Evolutionary conservation across 2,888 invertebrate genomes (phyloP), one percentile per base, ranked within the genome.

Genomic region (Uloborus plumipes): DNA sequence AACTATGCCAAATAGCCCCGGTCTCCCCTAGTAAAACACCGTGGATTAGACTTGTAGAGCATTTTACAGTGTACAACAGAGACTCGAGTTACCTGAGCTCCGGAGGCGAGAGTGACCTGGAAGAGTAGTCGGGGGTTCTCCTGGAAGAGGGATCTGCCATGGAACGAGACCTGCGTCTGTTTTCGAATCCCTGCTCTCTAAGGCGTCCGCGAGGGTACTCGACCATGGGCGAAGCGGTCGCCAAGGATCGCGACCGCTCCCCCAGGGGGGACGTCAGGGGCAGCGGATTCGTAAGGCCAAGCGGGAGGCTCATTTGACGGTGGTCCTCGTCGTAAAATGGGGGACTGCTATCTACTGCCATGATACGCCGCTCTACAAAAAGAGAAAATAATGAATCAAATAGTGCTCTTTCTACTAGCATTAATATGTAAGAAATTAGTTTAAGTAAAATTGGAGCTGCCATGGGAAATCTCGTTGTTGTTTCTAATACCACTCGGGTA

Each of bases 71-170:
- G 31, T 11, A 11, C 1, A 66, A 66, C 0, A 3, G 0, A 22
- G 26, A 26, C 13, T 15, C 14, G 47, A 91, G 91, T 86, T 90
- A 90, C 89, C 92, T 91, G 88, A 92, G 92, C 88, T 93, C 93
- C 77, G 95, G 94, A 74, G 95, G 95, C 81, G 95, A 95, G 85
- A 95, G 91, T 87, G 94, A 95, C 87, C 95, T 92, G 82, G 94
- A 89, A 47, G 87, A 55, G 39, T 75, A 70, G 20, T 39, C 76
- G 14, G 77, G 76, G 22, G 59, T 66, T 53, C 73, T 67, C 55
- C 83, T 72, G 18, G 61, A 9, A 16, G 73, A 18, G 18, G 74
- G 53, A 14, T 77, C 83, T 14, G 74, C 80, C 73, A 77, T 75
- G 50, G 83, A 83, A 6, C 83, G 61, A 15, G 83, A 83, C 15